Evolutionary conservation across 2,888 invertebrate species (phyloP).

Genomic region (Chouioia cunea): DNA sequence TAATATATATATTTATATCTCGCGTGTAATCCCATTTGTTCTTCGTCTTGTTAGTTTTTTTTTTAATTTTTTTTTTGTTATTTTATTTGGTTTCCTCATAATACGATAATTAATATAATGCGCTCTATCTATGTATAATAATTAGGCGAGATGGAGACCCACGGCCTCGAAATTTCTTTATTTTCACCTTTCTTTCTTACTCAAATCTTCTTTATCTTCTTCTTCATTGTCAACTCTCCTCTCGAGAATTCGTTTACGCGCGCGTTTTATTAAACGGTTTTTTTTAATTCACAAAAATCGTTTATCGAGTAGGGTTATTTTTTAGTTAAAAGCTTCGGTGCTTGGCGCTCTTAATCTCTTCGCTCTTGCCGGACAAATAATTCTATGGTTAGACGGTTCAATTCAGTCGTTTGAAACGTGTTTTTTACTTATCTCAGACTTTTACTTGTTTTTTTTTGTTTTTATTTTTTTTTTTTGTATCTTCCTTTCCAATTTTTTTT

Average conservation of each 20-base stretch:
- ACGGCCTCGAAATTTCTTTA: constrained; percentile 1
- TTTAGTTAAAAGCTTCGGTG: not conserved
- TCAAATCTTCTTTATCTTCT: constrained; percentile 1
- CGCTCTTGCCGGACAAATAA: constrained; percentile 28
- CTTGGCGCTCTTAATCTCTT: constrained; percentile 43
- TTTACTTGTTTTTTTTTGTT: not conserved
- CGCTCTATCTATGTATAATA: constrained; percentile 62
- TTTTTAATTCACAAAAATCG: constrained; percentile 5
- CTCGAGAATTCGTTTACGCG: not conserved
- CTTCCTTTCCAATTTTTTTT: not conserved
- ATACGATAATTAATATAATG: constrained; percentile 55
- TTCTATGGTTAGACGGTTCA: constrained; percentile 34
- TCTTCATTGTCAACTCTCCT: constrained; percentile 3
- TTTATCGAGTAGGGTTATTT: constrained; percentile 8
- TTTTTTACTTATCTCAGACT: not conserved
- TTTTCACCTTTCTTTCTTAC: constrained; percentile 14
- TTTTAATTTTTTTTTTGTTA: no score
- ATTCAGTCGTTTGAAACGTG: constrained; percentile 31
- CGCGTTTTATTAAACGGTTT: constrained; percentile 6
- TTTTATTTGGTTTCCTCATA: constrained; percentile 41
- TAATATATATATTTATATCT: constrained; percentile 54
- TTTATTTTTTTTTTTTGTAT: not conserved
- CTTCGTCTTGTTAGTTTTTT: no score
- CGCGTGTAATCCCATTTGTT: constrained; percentile 58
- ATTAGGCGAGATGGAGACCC: constrained; percentile 59